Evolutionary conservation across 2,888 invertebrate species (phyloP), one percentile per base, ranked within the genome.

Genomic region (Pharmacophagus antenor): DNA sequence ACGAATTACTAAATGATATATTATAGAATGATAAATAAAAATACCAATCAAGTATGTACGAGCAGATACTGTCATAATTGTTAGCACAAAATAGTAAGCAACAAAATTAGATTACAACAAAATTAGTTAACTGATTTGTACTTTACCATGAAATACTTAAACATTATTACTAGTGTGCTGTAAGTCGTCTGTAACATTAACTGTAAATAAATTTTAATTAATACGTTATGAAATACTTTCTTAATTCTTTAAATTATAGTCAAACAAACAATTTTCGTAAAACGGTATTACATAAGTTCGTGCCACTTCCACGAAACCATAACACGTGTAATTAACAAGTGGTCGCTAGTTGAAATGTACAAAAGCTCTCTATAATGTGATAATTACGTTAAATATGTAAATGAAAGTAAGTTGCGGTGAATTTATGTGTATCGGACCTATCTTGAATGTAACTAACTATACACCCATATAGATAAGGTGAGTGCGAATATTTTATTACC

Each of bases 371-470:
- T 41, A 47, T 47, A 23, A 52, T 21, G 46, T 37, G 52, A 23
- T 37, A 52, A 58, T 58, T 47, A 37, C 22, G 18, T 37, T 58
- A 46, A 41, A 47, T 8, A 18, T 23, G 47, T 52, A n/a, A n/a
- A n/a, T n/a, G n/a, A n/a, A n/a, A n/a, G n/a, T 15, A 52, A 20
- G 46, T 57, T 57, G 31, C 22, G 12, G 51, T 22, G n/a, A 57
- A 44, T n/a, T 31, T 23, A 7, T 17, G 0, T 12, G n/a, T 46
- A 57, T 51, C 44, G 12, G 46, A 46, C 50, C 51, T 27, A 17
- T 25, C 46, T 18, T 44, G 42, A 25, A 50, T 42, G 25, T 37
- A 37, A 15, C n/a, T n/a, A 1, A 37, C 5, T 37, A n/a, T n/a
- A 5, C n/a, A 37, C 15, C 37, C n/a, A 4, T 2, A 12, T 15